Percentiles rank a stretch among this genome's conserved stretches.
Evolutionary conservation across 2,888 invertebrate genomes (phyloP).

Genomic region (Cryptocephalus primarius): DNA sequence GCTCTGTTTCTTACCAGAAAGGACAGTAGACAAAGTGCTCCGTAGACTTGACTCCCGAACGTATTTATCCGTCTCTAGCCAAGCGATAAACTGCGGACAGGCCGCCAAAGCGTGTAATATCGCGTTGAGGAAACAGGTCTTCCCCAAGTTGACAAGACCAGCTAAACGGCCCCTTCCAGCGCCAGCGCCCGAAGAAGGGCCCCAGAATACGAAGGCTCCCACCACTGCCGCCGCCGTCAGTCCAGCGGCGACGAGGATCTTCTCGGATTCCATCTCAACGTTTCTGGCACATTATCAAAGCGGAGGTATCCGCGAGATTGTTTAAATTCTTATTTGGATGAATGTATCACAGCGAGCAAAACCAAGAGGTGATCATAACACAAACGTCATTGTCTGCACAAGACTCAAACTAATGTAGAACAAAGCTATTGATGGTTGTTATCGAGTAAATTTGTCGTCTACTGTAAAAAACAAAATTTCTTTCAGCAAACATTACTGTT

Average conservation of each 20-base stretch:
- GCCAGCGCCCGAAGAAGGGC: conserved; percentile 52
- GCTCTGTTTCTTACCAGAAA: conserved; percentile 48
- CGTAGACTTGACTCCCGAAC: conserved; percentile 60
- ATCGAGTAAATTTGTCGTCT: no score
- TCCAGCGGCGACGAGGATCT: conserved; percentile 67
- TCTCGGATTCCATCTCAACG: conserved; percentile 56
- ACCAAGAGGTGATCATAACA: no score
- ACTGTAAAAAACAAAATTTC: no score
- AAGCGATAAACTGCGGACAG: conserved; percentile 71
- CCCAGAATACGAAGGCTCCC: conserved; percentile 77
- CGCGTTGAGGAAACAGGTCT: conserved; percentile 89
- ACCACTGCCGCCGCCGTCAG: conserved; percentile 72
- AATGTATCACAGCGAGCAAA: no score
- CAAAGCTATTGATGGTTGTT: no score
- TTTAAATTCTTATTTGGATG: no score
- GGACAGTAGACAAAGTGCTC: conserved; percentile 59
- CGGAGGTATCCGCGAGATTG: no score
- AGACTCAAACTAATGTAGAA: no score
- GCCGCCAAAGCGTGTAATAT: conserved; percentile 83
- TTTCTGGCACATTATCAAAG: no score
- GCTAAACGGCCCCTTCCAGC: conserved; percentile 57
- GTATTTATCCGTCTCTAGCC: conserved; percentile 61
- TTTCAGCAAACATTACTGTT: no score
- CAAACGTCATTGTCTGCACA: no score
- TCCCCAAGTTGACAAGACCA: conserved; percentile 82